A percentile compares a stretch with the other conserved stretches of the same genome.
Conservation (phyloP, 2,888 invertebrate species). For the Oxystoma pomonae region DNA sequence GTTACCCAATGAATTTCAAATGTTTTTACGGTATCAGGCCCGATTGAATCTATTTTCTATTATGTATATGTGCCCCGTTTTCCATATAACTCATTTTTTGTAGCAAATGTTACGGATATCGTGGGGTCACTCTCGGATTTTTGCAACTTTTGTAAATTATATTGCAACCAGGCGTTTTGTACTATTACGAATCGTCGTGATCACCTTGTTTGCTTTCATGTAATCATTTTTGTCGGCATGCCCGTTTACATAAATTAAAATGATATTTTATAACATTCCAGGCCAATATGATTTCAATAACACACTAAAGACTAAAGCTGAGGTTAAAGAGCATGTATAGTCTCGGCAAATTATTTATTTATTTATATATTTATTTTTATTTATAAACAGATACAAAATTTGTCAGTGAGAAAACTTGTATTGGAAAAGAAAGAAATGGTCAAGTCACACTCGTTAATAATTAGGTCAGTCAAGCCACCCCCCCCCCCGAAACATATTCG, state of each 20-base stretch:
- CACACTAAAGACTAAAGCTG: too few species aligned
- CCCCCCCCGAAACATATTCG: too few species aligned
- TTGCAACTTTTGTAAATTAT: background rate
- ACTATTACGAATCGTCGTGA: background rate
- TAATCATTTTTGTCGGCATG: background rate
- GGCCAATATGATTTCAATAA: too few species aligned
- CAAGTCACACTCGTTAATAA: too few species aligned
- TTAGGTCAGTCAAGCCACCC: too few species aligned
- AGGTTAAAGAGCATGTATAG: too few species aligned
- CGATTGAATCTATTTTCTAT: background rate
- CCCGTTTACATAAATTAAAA: background rate
- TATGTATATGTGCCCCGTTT: background rate
- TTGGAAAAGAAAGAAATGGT: too few species aligned
- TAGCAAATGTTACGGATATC: background rate
- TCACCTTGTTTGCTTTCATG: background rate
- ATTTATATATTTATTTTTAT: too few species aligned
- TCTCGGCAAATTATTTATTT: too few species aligned
- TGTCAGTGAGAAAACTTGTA: too few species aligned
- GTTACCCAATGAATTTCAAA: constrained; percentile 14
- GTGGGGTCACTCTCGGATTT: background rate
- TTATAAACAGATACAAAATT: too few species aligned
- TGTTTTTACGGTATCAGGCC: constrained; percentile 9
- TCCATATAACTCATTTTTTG: background rate
- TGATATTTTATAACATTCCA: too few species aligned
- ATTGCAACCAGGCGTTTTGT: background rate